phyloP scores from a whole-genome alignment of 2,113 vertebrate genomes.

The Zootoca vivipara region DNA sequence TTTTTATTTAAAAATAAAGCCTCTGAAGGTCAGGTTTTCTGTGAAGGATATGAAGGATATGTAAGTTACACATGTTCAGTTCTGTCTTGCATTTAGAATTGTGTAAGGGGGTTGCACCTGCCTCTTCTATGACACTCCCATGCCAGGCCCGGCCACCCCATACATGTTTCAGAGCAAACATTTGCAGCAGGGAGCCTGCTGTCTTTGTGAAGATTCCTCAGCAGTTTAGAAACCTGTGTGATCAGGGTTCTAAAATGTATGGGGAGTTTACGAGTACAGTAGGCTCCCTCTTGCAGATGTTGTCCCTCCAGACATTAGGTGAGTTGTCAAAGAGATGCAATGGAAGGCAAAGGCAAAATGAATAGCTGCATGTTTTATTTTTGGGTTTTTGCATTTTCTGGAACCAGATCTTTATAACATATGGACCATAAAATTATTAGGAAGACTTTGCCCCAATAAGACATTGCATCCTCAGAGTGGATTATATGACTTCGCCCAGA shows the following conservation, averaged over 20 bases:
- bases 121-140: too few relatives aligned
- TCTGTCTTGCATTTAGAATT: too few relatives aligned
- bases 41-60: background rate
- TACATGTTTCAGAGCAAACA: too few relatives aligned
- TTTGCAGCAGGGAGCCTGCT: background rate
- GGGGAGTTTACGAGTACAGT: background rate
- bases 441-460: background rate
- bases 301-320: too few relatives aligned
- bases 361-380: background rate
- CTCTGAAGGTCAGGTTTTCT: background rate
- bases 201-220: background rate
- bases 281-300: background rate
- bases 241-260: background rate
- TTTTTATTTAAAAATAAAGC: background rate
- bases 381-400: background rate
- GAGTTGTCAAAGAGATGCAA: too few relatives aligned
- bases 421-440: background rate
- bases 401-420: background rate
- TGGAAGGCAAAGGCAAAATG: background rate
- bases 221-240: background rate
- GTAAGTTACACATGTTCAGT: background rate
- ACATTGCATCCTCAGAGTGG: background rate
- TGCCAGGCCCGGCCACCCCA: too few relatives aligned
- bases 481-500: background rate
- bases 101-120: too few relatives aligned